phyloP scores from a whole-genome alignment of 2,113 vertebrate genomes.

The Myxocyprinus asiaticus region DNA sequence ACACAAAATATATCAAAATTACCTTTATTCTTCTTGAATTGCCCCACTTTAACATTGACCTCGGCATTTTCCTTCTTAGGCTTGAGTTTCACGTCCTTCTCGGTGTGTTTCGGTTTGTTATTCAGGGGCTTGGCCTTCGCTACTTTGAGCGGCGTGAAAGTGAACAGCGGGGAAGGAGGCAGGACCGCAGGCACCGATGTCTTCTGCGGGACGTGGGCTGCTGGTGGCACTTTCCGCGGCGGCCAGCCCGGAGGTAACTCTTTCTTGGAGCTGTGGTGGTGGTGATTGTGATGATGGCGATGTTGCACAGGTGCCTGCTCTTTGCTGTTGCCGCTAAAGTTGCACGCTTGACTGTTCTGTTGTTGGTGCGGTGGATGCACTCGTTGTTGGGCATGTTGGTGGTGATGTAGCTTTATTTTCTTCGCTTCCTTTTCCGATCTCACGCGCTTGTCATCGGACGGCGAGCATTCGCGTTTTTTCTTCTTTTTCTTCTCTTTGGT shows the following conservation, averaged over 20 bases:
- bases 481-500: slow-evolving; percentile 79
- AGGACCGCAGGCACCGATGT: slow-evolving; percentile 58
- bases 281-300: slow-evolving; percentile 53
- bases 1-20: slow-evolving; percentile 5
- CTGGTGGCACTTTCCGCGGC: slow-evolving; percentile 58
- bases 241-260: slow-evolving; percentile 56
- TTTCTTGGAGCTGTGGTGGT: slow-evolving; percentile 54
- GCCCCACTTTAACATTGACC: slow-evolving; percentile 63
- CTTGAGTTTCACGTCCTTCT: slow-evolving; percentile 72
- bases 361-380: slow-evolving; percentile 67
- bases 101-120: slow-evolving; percentile 73
- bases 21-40: slow-evolving; percentile 70
- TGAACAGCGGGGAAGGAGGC: slow-evolving; percentile 77
- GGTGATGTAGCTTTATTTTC: slow-evolving; percentile 74
- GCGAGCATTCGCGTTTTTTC: slow-evolving; percentile 74
- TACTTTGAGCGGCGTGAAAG: slow-evolving; percentile 82
- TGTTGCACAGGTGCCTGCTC: slow-evolving; percentile 64
- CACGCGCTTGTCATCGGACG: slow-evolving; percentile 64
- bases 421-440: slow-evolving; percentile 73
- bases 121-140: slow-evolving; percentile 76
- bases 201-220: slow-evolving; percentile 59
- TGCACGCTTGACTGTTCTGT: slow-evolving; percentile 59
- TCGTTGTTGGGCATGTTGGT: slow-evolving; percentile 69
- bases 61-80: slow-evolving; percentile 77
- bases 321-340: slow-evolving; percentile 47